Evolutionary conservation across 2,113 vertebrate species (phyloP), one percentile per base, ranked within the genome.

Genomic region (Chloropsis hardwickii): DNA sequence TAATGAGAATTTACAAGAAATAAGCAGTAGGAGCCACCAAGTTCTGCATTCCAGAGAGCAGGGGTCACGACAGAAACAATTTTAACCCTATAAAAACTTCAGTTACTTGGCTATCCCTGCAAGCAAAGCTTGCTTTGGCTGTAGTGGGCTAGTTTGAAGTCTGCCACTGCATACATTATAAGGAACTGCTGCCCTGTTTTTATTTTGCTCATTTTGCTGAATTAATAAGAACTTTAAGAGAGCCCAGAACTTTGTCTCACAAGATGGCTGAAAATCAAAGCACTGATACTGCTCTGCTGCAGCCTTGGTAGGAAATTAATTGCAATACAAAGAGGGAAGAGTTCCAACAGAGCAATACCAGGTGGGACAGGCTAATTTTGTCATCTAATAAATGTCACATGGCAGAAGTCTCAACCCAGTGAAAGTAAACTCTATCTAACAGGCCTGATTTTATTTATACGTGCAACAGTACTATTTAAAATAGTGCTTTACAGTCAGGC

Each of bases 1-100:
- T 8, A 94, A 71, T 88, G 37, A 90, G 42, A 95, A 90, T 70
- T 86, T 69, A 42, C 29, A 23, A 84, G 81, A 82, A 88, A 96
- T 80, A 51, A 56, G 35, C n/a, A 90, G 56, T 18, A 77, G 31
- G 10, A 81, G 29, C 29, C 61, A 54, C 10, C 33, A 48, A 40
- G 22, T 64, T 88, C 44, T 81, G 22, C 29, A n/a, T 20, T 56
- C 33, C 29, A 62, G 80, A 61, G 71, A 85, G 45, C 17, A 69
- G 73, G 2, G 7, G 23, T 37, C 80, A 39, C 39, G 40, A 28
- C 7, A 7, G 80, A 57, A 90, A 87, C 5, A 44, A 9, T 16
- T 47, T 85, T 66, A 53, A 44, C 24, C 42, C 66, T 33, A 13
- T 1, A 12, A 73, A 66, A 61, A 28, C 25, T 33, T 90, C 31